These are phyloP conservation scores for Spodoptera litura DNA, from an alignment of 1,140 invertebrate species.

Conservation along the genomic window DNA sequence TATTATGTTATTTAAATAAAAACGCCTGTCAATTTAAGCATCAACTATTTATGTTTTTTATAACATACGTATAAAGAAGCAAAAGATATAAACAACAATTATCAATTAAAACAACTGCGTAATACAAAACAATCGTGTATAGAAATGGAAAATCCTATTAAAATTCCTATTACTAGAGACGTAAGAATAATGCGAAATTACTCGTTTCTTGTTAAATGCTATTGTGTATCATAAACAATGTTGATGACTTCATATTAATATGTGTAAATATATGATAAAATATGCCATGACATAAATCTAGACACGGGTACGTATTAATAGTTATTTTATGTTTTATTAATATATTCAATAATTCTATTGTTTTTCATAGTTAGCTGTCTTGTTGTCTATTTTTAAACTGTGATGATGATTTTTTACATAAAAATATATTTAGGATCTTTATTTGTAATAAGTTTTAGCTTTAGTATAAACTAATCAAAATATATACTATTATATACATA, in stretches of 20 bases:
- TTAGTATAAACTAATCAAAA: too few relatives aligned
- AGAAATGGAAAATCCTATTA: slow-evolving; percentile 17
- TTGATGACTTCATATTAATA: slow-evolving; percentile 32
- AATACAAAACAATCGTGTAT: slow-evolving; percentile 7
- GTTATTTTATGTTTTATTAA: slow-evolving; percentile 10
- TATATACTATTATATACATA: too few relatives aligned
- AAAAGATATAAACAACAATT: background rate
- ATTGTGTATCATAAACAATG: slow-evolving; percentile 26
- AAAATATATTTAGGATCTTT: too few relatives aligned
- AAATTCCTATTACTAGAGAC: slow-evolving; percentile 5
- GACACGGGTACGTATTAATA: background rate
- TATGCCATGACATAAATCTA: slow-evolving; percentile 27
- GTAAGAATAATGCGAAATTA: slow-evolving; percentile 19
- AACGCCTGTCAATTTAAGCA: background rate
- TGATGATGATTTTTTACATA: background rate
- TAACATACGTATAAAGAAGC: background rate
- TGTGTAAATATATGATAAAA: slow-evolving; percentile 25
- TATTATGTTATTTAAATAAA: too few relatives aligned
- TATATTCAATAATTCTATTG: slow-evolving; percentile 8
- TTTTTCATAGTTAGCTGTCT: background rate
- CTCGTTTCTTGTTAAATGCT: slow-evolving; percentile 1
- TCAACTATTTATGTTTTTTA: background rate
- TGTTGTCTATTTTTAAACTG: background rate
- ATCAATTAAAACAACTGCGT: slow-evolving; percentile 9
- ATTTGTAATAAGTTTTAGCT: too few relatives aligned